Evolutionary conservation across 2,797 vertebrate species (phyloP), one percentile per base, ranked within the genome.

Genomic region (Strix occidentalis): DNA sequence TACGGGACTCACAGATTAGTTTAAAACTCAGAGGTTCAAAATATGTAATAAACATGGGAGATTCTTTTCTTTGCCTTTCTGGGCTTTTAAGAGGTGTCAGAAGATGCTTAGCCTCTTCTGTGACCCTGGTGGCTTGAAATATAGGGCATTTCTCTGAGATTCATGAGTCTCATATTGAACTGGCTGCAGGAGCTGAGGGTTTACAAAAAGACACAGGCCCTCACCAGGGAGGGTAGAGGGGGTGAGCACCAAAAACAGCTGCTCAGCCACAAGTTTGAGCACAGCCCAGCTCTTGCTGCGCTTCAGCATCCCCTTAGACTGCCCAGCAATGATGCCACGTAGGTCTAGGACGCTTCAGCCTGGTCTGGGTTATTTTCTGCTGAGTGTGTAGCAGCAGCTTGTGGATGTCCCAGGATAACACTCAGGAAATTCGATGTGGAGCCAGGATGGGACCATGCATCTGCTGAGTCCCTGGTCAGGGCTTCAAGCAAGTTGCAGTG

Each of bases 301-400:
- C 33, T 65, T 61, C 58, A 84, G 90, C 39, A 72, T 33, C 50
- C 29, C 12, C 50, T 66, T 12, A 46, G 31, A n/a, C 31, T 45
- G 20, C 31, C 3, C 1, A 80, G 48, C 4, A 48, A 2, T 1
- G 9, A 50, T n/a, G 48, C 20, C 1, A 2, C 8, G 6, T 14
- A 43, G 29, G 28, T 50, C 60, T 21, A 68, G 39, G 45, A 68
- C 16, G 20, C 15, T 5, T 1, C 50, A 79, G 56, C 11, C 33
- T 16, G 14, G 41, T 31, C 13, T 63, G 37, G 21, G 31, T 63
- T 81, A 58, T 71, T 53, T 90, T 57, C 43, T 3, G 2, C 39
- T 37, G 2, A 9, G 2, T 51, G 41, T 60, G 39, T 45, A 53
- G n/a, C 41, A 39, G 43, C 11, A 68, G 29, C 24, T 76, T 37